Conservation (phyloP, 2,888 invertebrate genomes). For the Dynastes grantii region DNA sequence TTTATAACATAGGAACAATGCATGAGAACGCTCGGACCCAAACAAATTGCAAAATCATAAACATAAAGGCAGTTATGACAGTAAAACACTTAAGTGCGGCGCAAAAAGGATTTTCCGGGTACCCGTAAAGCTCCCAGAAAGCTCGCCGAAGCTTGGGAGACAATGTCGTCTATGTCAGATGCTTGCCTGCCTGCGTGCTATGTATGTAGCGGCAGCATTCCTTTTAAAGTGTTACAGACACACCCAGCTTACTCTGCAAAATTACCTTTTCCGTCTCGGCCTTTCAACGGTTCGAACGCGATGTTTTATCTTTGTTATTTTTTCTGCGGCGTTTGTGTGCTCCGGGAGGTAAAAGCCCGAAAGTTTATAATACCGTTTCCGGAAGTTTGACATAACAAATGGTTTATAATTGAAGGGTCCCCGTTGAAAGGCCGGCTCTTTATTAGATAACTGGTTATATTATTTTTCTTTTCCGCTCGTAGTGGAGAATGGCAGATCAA, state of each 20-base stretch:
- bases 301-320: conserved; percentile 60
- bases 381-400: conserved; percentile 50
- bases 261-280: conserved; percentile 63
- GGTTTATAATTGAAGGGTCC: conserved; percentile 52
- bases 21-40: conserved; percentile 1
- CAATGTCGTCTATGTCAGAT: conserved; percentile 60
- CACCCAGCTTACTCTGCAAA: conserved; percentile 66
- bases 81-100: conserved; percentile 56
- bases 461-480: conserved; percentile 25
- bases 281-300: conserved; percentile 57
- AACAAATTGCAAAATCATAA: conserved; percentile 46
- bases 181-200: conserved; percentile 61
- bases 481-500: neutral
- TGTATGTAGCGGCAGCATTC: conserved; percentile 56
- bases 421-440: conserved; percentile 37
- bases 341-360: conserved; percentile 57
- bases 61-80: conserved; percentile 51
- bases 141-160: conserved; percentile 58
- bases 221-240: conserved; percentile 64
- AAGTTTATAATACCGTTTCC: conserved; percentile 53
- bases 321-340: conserved; percentile 59
- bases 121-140: conserved; percentile 56
- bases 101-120: conserved; percentile 56
- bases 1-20: conserved; percentile 12
- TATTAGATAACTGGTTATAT: conserved; percentile 43